A percentile compares a stretch with the other conserved stretches of the same genome.
phyloP scores from a whole-genome alignment of 2,888 invertebrate genomes.

The Drosophila trichaetosa region DNA sequence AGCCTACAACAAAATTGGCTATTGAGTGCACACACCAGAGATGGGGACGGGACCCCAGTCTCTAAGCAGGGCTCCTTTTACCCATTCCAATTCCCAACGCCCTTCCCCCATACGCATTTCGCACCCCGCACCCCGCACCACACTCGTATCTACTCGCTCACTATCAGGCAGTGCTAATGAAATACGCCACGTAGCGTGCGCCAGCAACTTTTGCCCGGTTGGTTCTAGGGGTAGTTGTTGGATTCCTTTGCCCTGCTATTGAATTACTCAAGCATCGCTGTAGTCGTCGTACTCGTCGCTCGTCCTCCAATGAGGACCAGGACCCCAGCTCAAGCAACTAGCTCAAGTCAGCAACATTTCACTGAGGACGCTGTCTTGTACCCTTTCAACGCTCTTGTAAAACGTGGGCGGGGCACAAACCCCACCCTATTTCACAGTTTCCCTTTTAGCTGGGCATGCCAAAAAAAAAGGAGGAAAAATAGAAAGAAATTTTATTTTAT shows the following conservation, averaged over 20 bases:
- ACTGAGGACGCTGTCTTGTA: slow-evolving; percentile 72
- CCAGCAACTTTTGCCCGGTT: slow-evolving; percentile 63
- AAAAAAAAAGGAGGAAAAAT: slow-evolving; percentile 51
- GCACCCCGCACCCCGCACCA: not conserved
- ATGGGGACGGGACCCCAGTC: not conserved
- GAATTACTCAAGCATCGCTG: slow-evolving; percentile 74
- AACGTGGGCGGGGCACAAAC: slow-evolving; percentile 14
- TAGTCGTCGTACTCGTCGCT: slow-evolving; percentile 29
- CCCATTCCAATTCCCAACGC: not conserved
- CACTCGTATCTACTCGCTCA: slow-evolving; percentile 35
- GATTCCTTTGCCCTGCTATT: slow-evolving; percentile 59
- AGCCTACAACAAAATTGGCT: slow-evolving; percentile 61
- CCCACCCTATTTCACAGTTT: slow-evolving; percentile 1
- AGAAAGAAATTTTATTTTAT: slow-evolving; percentile 39
- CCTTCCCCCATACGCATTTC: not conserved
- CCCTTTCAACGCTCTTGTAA: slow-evolving; percentile 71
- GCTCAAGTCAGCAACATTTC: slow-evolving; percentile 81
- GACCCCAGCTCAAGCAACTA: slow-evolving; percentile 53
- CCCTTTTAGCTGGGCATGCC: slow-evolving; percentile 35
- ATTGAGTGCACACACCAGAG: slow-evolving; percentile 36
- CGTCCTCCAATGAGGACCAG: slow-evolving; percentile 15
- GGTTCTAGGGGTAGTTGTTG: slow-evolving; percentile 46
- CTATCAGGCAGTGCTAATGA: slow-evolving; percentile 76
- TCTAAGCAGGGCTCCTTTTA: slow-evolving; percentile 3
- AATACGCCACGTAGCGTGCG: slow-evolving; percentile 76